Conservation (phyloP, 2,113 vertebrate species). For the Platycercus adscitus region DNA sequence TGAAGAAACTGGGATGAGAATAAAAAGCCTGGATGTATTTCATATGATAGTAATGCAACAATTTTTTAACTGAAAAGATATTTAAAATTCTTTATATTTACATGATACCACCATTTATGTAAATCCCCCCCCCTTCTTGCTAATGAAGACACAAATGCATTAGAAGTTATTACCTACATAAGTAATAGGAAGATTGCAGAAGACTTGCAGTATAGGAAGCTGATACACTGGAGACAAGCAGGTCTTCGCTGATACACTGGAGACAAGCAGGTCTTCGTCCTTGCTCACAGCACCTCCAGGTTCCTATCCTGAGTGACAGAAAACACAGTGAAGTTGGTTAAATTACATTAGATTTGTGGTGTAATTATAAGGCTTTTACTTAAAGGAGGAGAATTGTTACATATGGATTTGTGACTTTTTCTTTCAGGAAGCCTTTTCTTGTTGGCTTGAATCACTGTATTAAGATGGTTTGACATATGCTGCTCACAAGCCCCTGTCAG, state of each 20-base stretch:
- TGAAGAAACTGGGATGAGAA: background rate
- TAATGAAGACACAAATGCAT: background rate
- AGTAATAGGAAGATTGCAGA: background rate
- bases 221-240: no score
- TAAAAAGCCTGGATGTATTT: background rate
- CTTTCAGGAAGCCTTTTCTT: background rate
- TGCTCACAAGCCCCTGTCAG: background rate
- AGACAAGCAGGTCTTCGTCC: background rate
- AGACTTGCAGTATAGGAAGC: background rate
- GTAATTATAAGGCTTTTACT: background rate
- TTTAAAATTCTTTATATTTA: background rate
- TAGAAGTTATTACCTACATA: background rate
- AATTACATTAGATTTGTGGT: background rate
- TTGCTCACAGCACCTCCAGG: background rate
- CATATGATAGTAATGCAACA: background rate
- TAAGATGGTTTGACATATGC: background rate
- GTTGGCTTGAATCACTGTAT: background rate
- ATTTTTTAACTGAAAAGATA: background rate
- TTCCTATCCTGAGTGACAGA: background rate
- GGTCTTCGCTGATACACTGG: background rate
- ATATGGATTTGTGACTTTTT: background rate
- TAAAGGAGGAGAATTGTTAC: background rate
- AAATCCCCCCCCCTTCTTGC: background rate
- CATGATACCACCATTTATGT: background rate
- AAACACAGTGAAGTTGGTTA: background rate